Percentiles rank a stretch among this genome's conserved stretches.
Conservation (phyloP, 2,797 vertebrate species). For the Odontamblyopus rebecca region DNA sequence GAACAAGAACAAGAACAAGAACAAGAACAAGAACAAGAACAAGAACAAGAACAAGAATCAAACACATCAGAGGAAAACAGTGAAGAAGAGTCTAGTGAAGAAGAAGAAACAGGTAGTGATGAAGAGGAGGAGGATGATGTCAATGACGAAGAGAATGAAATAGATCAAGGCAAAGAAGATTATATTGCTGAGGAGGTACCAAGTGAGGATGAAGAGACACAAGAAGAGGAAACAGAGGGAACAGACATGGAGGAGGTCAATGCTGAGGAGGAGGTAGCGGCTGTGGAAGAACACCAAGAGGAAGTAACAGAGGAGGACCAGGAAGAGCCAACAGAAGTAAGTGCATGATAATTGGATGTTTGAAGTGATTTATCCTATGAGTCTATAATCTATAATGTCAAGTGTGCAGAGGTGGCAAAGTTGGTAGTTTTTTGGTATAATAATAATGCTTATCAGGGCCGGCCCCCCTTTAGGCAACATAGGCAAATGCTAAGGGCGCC, state of each 20-base stretch:
- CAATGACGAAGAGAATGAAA: neutral
- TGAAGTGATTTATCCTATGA: neutral
- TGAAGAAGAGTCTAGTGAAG: neutral
- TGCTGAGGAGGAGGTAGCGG: no score
- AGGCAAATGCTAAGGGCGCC: no score
- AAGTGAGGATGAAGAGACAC: neutral
- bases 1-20: neutral
- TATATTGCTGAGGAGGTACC: conserved; percentile 11
- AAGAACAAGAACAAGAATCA: neutral
- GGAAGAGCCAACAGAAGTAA: conserved; percentile 3
- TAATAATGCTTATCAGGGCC: no score
- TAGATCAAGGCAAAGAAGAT: conserved; percentile 1
- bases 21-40: neutral
- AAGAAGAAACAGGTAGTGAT: neutral
- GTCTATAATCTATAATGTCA: neutral
- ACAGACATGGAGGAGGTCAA: neutral
- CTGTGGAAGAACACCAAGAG: neutral
- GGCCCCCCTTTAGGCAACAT: no score
- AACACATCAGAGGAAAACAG: neutral
- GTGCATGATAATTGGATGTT: neutral
- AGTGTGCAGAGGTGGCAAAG: neutral
- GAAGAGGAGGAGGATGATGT: neutral
- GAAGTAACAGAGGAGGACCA: neutral
- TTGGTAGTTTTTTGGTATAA: neutral
- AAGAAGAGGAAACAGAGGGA: conserved; percentile 2